Evolutionary conservation across 2,888 invertebrate genomes (phyloP), one percentile per base, ranked within the genome.

Genomic region (Automeris io): DNA sequence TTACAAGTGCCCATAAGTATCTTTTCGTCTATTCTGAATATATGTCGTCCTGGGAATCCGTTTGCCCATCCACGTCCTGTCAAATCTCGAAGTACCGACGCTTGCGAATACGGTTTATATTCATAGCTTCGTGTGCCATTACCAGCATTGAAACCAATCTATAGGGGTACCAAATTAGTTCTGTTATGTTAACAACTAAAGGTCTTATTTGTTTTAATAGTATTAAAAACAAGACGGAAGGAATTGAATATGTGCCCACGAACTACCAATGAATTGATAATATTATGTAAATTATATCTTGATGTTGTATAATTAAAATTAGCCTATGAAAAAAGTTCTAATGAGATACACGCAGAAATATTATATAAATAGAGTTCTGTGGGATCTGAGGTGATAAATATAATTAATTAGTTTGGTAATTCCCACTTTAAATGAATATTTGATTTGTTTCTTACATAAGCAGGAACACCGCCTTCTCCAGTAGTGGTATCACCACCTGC

Each of bases 61-160:
- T 97, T 97, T 0, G 92, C 95, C 90, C 92, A 95, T 16, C 97
- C 97, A 62, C 95, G 90, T 5, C 92, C 91, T 0, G 93, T 91
- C 47, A 97, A 82, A 75, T 96, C 95, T 54, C 95, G 89, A 24
- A 96, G 88, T 2, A 95, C 94, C 31, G 94, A 93, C 6, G 90
- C 90, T 74, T 97, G 97, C 34, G 96, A 96, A 78, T 96, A 97
- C 0, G 97, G 97, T 41, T 89, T 90, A 71, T 97, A 97, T 76
- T 96, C 95, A 70, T 92, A 96, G 47, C 93, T 91, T 66, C 92
- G 91, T 0, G 97, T 97, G 11, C 96, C 97, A 65, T 98, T 96
- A 36, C 99, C 99, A 38, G 95, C 98, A 72, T 99, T 99, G 72
- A 99, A 98, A 26, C 98, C 98, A 61, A 96, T 92, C 95, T 95